Percentiles rank a stretch among this genome's conserved stretches.
These are phyloP conservation scores for Psittacus erithacus DNA, from an alignment of 2,113 vertebrate species.

Conservation along the genomic window DNA sequence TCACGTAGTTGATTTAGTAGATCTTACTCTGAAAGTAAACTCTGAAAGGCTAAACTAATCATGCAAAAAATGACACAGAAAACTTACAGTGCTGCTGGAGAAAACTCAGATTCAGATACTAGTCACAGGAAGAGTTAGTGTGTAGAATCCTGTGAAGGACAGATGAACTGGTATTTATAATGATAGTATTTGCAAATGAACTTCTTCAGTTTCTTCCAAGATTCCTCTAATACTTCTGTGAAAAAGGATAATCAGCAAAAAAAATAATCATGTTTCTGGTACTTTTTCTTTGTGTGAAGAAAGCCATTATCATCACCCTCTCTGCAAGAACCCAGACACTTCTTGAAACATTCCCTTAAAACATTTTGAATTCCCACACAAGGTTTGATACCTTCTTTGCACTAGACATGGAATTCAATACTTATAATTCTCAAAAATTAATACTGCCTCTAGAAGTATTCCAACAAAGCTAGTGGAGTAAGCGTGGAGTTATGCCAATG, in stretches of 20 bases:
- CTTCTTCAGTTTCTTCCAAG: not conserved
- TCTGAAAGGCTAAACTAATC: not conserved
- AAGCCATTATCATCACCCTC: not conserved
- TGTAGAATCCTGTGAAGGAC: not conserved
- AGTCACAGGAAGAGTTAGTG: not conserved
- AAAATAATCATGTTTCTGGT: not conserved
- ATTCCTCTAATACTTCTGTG: not conserved
- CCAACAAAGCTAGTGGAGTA: not conserved
- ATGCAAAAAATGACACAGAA: not conserved
- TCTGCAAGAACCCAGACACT: not conserved
- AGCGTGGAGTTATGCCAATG: not conserved
- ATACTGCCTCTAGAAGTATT: not conserved
- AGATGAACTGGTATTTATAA: not conserved
- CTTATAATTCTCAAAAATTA: not conserved
- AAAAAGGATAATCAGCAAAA: not conserved
- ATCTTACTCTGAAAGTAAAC: not conserved
- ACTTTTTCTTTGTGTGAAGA: not conserved
- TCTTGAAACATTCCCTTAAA: not conserved
- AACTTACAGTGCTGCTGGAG: not conserved
- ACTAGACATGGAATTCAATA: not conserved
- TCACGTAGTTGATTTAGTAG: not conserved
- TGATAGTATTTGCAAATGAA: not conserved
- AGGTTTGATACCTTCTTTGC: not conserved
- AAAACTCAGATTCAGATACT: not conserved
- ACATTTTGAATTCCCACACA: accelerated